phyloP scores from a whole-genome alignment of 2,113 vertebrate species.

The Cryptotis parvus region DNA sequence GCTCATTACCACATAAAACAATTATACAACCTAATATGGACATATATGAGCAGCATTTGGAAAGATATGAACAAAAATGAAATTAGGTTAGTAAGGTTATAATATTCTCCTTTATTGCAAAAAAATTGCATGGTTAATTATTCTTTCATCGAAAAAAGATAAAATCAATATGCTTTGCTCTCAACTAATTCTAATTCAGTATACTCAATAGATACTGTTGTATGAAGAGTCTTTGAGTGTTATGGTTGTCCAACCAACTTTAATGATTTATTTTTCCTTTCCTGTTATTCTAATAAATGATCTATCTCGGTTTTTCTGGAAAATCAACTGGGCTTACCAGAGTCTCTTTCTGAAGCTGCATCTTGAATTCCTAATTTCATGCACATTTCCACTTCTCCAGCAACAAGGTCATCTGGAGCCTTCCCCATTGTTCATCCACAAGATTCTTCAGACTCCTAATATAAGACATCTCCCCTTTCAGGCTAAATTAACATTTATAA shows the following conservation, averaged over 20 bases:
- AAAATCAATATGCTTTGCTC: background rate
- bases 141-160: background rate
- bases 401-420: background rate
- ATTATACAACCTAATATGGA: background rate
- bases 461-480: background rate
- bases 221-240: background rate
- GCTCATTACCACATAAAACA: slow-evolving; percentile 44
- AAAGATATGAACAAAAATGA: slow-evolving; percentile 31
- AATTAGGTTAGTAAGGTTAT: slow-evolving; percentile 27
- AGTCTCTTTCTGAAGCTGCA: background rate
- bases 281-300: background rate
- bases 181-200: background rate
- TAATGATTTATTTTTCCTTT: background rate
- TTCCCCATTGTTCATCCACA: background rate
- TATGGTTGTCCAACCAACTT: background rate
- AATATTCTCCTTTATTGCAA: background rate
- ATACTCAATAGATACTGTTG: background rate
- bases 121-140: background rate
- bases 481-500: background rate
- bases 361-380: background rate
- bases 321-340: background rate
- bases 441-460: background rate
- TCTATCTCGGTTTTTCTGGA: background rate
- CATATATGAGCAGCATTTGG: background rate
- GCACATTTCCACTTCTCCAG: background rate